A percentile compares a stretch with the other conserved stretches of the same genome.
Evolutionary conservation across 2,113 vertebrate species (phyloP).

Genomic region (Lynx canadensis): DNA sequence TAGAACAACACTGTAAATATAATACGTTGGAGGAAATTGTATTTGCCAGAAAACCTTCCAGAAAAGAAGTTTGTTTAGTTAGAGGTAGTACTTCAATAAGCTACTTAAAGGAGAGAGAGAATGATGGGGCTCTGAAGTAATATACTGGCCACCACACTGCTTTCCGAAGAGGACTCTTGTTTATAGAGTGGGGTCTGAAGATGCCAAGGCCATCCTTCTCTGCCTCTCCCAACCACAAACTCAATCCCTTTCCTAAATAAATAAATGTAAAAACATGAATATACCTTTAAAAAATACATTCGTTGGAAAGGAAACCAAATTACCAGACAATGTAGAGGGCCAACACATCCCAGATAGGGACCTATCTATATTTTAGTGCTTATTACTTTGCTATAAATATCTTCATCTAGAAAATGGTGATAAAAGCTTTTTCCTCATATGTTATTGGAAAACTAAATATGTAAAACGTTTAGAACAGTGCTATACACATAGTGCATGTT

Average conservation of each 20-base stretch:
- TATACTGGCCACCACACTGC: background rate
- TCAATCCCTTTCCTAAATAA: background rate
- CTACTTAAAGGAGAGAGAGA: background rate
- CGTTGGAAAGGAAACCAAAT: background rate
- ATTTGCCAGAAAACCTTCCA: background rate
- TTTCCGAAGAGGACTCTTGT: background rate
- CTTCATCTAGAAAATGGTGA: background rate
- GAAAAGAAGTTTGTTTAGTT: background rate
- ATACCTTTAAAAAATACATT: background rate
- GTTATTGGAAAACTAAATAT: background rate
- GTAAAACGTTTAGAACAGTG: background rate
- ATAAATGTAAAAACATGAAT: background rate
- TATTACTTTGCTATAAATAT: background rate
- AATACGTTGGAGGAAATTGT: background rate
- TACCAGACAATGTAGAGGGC: background rate
- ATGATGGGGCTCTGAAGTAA: background rate
- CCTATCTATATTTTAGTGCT: background rate
- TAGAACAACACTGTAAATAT: background rate
- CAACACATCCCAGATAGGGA: background rate
- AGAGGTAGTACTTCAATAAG: background rate
- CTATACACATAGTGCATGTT: background rate
- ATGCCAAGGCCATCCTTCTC: background rate
- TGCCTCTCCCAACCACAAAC: background rate
- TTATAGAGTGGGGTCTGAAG: background rate
- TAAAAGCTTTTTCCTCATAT: background rate